phyloP scores from a whole-genome alignment of 2,113 vertebrate species.

The Eptatretus burgeri region DNA sequence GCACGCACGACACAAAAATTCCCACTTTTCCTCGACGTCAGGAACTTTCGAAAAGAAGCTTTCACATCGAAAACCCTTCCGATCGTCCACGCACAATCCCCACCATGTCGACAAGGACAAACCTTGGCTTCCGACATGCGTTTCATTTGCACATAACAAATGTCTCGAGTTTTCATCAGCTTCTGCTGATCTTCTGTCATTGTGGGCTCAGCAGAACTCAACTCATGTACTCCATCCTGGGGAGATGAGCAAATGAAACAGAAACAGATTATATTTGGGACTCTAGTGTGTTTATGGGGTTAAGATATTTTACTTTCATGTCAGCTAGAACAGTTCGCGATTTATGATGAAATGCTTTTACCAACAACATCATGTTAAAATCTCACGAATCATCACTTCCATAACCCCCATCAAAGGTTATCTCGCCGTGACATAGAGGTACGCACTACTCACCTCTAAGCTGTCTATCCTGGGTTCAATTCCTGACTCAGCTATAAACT shows the following conservation, averaged over 20 bases:
- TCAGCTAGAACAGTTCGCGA: too few species aligned
- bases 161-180: constrained; percentile 60
- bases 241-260: constrained; percentile 9
- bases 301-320: too few species aligned
- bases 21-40: neutral
- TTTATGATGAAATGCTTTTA: too few species aligned
- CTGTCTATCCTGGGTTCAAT: too few species aligned
- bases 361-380: too few species aligned
- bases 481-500: too few species aligned
- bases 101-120: constrained; percentile 13
- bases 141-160: constrained; percentile 81
- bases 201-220: constrained; percentile 25
- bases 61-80: neutral
- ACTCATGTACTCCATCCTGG: constrained; percentile 52
- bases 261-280: too few species aligned
- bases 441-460: too few species aligned
- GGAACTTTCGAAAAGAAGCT: neutral
- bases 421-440: too few species aligned
- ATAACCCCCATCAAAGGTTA: too few species aligned
- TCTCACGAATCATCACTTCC: too few species aligned
- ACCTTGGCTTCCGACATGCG: constrained; percentile 59
- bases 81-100: neutral
- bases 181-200: constrained; percentile 56
- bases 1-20: constrained; percentile 1
- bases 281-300: too few species aligned